Percentiles rank a stretch among this genome's conserved stretches.
Conservation (phyloP, 2,797 vertebrate genomes). For the Fundulus diaphanus region DNA sequence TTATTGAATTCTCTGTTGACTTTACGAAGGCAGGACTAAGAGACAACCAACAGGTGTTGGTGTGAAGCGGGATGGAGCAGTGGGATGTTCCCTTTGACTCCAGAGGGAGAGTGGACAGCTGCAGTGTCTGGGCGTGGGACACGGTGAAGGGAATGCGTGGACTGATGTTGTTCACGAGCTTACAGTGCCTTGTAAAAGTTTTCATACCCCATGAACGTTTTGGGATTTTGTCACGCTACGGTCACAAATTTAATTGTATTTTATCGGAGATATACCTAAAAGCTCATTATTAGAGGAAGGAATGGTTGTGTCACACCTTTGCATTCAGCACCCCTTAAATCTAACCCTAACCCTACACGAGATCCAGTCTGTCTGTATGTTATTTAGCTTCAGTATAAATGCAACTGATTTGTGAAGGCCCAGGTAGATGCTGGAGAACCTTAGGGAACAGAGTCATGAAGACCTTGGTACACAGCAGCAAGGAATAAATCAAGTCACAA, state of each 20-base stretch:
- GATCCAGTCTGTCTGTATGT: not conserved
- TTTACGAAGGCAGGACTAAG: conserved; percentile 67
- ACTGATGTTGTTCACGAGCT: conserved; percentile 39
- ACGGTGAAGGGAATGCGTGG: conserved; percentile 19
- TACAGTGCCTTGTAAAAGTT: conserved; percentile 24
- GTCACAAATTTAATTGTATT: not conserved
- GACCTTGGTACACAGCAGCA: not conserved
- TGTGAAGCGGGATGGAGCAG: conserved; percentile 58
- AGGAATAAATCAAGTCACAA: too few species aligned
- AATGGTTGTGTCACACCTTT: not conserved
- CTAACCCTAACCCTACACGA: not conserved
- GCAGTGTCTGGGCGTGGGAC: conserved; percentile 52
- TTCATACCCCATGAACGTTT: not conserved
- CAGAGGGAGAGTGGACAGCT: conserved; percentile 70
- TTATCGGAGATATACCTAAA: not conserved
- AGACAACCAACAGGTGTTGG: conserved; percentile 72
- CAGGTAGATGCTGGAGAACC: not conserved
- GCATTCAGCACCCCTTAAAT: not conserved
- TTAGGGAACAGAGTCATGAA: not conserved
- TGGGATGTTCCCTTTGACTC: conserved; percentile 78
- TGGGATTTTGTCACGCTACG: not conserved
- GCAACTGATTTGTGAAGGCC: not conserved
- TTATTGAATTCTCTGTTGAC: conserved; percentile 80
- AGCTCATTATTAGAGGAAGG: not conserved
- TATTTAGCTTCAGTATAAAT: not conserved